phyloP scores from a whole-genome alignment of 2,113 vertebrate genomes.

The Myotis lucifugus region DNA sequence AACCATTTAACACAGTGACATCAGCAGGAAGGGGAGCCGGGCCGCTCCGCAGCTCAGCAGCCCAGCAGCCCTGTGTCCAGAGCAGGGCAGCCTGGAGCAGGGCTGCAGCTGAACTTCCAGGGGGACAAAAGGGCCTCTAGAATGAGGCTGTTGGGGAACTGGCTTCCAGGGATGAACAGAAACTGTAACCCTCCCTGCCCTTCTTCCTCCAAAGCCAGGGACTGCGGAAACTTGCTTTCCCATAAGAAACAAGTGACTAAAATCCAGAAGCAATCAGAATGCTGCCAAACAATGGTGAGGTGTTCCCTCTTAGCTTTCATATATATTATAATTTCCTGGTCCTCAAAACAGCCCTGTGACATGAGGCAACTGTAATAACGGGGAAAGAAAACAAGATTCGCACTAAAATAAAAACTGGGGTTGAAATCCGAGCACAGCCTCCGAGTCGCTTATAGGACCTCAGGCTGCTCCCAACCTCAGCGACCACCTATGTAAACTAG shows the following conservation, averaged over 20 bases:
- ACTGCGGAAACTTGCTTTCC: conserved; percentile 4
- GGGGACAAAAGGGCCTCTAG: not conserved
- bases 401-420: not conserved
- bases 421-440: not conserved
- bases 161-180: not conserved
- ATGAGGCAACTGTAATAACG: not conserved
- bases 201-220: conserved; percentile 28
- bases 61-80: not conserved
- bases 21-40: no score
- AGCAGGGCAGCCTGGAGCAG: no score
- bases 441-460: not conserved
- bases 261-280: conserved; percentile 18
- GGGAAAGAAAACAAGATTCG: conserved; percentile 39
- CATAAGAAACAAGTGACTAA: not conserved
- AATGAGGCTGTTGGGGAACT: not conserved
- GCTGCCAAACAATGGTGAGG: not conserved
- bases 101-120: not conserved
- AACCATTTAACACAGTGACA: no score
- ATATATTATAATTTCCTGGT: conserved; percentile 57
- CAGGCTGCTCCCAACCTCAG: not conserved
- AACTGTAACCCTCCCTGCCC: not conserved
- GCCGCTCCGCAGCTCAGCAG: no score
- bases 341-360: conserved; percentile 34
- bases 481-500: not conserved
- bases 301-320: conserved; percentile 27